Evolutionary conservation across 2,113 vertebrate genomes (phyloP).

Genomic region (Centropus bengalensis): DNA sequence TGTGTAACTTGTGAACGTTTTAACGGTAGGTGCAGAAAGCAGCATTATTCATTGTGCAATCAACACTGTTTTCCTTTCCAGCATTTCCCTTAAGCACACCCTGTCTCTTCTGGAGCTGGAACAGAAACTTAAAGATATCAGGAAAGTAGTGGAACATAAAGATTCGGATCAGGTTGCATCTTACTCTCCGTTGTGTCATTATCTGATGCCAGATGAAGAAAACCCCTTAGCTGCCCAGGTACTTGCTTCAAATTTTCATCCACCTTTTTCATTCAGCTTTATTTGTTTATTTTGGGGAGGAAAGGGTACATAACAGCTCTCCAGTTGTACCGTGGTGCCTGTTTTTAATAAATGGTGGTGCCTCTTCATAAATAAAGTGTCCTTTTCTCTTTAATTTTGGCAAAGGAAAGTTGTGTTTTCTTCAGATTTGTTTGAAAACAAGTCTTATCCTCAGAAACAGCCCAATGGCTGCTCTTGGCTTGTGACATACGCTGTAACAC

Average conservation of each 20-base stretch:
- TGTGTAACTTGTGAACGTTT: neutral
- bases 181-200: slow-evolving; percentile 82
- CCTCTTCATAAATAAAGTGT: neutral
- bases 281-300: neutral
- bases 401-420: neutral
- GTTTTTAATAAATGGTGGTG: accelerated
- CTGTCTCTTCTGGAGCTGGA: slow-evolving; percentile 93
- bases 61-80: slow-evolving; percentile 60
- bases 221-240: slow-evolving; percentile 91
- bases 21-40: neutral
- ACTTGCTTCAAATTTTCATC: neutral
- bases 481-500: neutral
- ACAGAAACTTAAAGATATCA: slow-evolving; percentile 87
- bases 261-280: neutral
- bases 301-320: neutral
- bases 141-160: slow-evolving; percentile 82
- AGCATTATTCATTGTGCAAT: neutral
- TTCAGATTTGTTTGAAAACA: neutral
- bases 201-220: slow-evolving; percentile 94
- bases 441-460: neutral
- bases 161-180: slow-evolving; percentile 47
- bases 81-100: slow-evolving; percentile 91
- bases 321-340: neutral
- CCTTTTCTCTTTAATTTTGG: neutral
- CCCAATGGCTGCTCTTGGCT: neutral